Percentiles rank a stretch among this genome's conserved stretches.
Evolutionary conservation across 2,888 invertebrate genomes (phyloP).

Genomic region (Philhelius pedissequus): DNA sequence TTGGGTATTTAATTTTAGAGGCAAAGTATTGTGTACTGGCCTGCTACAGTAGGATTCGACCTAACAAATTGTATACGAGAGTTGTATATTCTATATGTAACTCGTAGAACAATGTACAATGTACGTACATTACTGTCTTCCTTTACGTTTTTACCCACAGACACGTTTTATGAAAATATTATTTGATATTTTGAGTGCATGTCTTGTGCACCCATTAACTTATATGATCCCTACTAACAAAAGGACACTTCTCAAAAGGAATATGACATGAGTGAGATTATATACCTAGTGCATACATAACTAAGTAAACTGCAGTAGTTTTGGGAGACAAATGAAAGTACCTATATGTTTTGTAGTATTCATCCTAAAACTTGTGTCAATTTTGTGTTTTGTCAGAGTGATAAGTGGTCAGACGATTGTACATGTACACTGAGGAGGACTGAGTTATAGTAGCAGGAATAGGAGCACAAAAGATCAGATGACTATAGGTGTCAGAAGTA

Average conservation of each 20-base stretch:
- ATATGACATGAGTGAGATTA: not conserved
- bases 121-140: not conserved
- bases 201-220: conserved; percentile 28
- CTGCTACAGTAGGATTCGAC: not conserved
- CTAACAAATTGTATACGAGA: not conserved
- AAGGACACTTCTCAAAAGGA: conserved; percentile 1
- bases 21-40: not conserved
- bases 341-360: no score
- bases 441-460: not conserved
- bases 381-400: not conserved
- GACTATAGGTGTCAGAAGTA: conserved; percentile 13
- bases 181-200: conserved; percentile 44
- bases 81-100: no score
- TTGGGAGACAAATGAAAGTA: conserved; percentile 6
- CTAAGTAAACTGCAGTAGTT: not conserved
- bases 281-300: not conserved
- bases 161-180: conserved; percentile 40
- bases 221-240: not conserved
- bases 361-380: conserved; percentile 3
- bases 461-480: not conserved
- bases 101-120: no score
- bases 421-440: not conserved
- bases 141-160: not conserved
- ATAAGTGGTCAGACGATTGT: not conserved
- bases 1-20: conserved; percentile 8